These are phyloP conservation scores for Pithys albifrons DNA, from an alignment of 2,113 vertebrate genomes.

Conservation along the genomic window DNA sequence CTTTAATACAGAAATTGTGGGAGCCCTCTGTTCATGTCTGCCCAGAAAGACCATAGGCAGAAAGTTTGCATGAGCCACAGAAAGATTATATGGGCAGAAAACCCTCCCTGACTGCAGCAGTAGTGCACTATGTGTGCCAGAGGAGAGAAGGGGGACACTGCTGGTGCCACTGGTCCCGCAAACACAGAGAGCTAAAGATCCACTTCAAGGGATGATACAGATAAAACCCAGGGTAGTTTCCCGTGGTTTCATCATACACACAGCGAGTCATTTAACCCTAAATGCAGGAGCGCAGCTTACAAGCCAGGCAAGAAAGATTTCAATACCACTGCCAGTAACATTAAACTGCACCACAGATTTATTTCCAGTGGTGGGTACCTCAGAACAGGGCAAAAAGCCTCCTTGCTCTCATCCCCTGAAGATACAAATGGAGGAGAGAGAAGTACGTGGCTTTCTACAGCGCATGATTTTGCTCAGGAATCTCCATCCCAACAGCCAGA, in stretches of 20 bases:
- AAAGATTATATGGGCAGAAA: neutral
- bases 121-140: neutral
- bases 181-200: neutral
- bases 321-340: neutral
- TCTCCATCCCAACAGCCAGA: neutral
- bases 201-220: neutral
- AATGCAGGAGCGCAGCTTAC: neutral
- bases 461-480: neutral
- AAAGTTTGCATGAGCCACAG: neutral
- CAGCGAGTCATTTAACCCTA: neutral
- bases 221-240: neutral
- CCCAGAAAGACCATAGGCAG: neutral
- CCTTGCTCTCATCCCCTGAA: rapidly evolving
- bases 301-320: neutral
- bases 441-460: neutral
- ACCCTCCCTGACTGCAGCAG: rapidly evolving
- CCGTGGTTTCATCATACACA: neutral
- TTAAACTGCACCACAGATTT: neutral
- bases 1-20: neutral
- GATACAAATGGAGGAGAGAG: neutral
- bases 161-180: neutral
- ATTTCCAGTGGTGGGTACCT: neutral
- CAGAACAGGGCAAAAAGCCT: neutral
- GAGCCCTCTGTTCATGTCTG: neutral
- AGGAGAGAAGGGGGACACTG: neutral